Evolutionary conservation across 92 coral and sea anemone species (phyloP), one percentile per base, ranked within the genome.

Genomic region (Paramuricea clavata): DNA sequence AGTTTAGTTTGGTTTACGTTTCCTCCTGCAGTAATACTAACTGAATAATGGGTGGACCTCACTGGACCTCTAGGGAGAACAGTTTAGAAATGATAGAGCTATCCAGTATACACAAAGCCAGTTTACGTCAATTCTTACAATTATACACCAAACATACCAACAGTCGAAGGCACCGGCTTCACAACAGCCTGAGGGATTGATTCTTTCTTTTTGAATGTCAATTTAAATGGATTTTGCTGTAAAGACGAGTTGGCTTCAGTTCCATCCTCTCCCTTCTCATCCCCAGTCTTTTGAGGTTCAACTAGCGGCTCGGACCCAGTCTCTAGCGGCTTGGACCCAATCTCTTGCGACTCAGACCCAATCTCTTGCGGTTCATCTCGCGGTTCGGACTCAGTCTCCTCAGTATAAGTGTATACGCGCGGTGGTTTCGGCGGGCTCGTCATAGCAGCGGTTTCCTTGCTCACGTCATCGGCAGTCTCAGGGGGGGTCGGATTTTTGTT

Each of bases 361-460:
- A 30, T 13, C 10, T 28, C 73, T 6, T 79, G 72, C 27, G 72
- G 41, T 28, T 15, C 39, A 28, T n/a, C 39, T 65, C 22, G 34
- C n/a, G 35, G 6, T 30, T 65, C 31, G 72, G 41, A 0, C 42
- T 41, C 73, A 33, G 42, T 26, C 28, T 59, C 67, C 30, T 78
- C 83, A 27, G 43, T 11, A 35, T 79, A 79, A 0, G 84, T 79
- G 49, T 59, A 79, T 6, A 39, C 73, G 6, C 84, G 84, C 21
- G 84, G 84, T 9, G 84, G 84, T 22, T 79, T 79, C 21, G 84
- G 84, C 49, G 84, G 84, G 73, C 84, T 79, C 17, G 12, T 35
- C 41, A 42, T 42, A 79, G 36, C 69, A 12, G 71, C 73, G 52
- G 42, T 36, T 16, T 32, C 42, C 17, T 76, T 57, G 50, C 4